Base-by-base conservation (phyloP, 2,113 vertebrate genomes). In the Pardalotus punctatus region DNA sequence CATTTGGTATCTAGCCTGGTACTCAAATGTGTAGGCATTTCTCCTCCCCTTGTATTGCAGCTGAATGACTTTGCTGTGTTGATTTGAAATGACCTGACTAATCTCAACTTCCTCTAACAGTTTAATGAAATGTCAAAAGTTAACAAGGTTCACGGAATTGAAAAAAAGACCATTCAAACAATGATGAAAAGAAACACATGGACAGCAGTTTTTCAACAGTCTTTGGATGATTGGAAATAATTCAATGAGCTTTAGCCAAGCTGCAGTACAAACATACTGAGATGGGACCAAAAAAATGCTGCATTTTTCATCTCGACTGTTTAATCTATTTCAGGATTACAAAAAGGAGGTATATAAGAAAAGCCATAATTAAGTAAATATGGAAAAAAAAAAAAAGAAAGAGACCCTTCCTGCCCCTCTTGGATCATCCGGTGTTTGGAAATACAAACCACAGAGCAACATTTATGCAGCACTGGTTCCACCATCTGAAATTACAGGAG, bases 91-190 rank as follows among this genome's bases (percentile, higher is more conserved):
- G 94, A 96, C 79, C 93, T 95, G 76, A 95, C 94, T 96, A 96
- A 96, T 96, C 95, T 88, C 92, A 77, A 95, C 81, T 96, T 97
- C 93, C 95, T 96, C 94, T 93, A 97, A 87, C 93, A 87, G 91
- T 96, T 96, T 94, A 91, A 93, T 73, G 88, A 97, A 96, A 97
- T 93, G 95, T 93, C 95, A 96, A 61, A 96, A 90, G 85, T 88
- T 87, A 95, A 95, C 47, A 90, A 94, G 92, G 80, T 81, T 88
- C 67, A 70, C 0, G 4, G 93, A 90, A 85, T 16, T 95, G 90
- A 93, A 93, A 95, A 95, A 96, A 96, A 94, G 90, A 67, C 76
- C 94, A 94, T 96, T 92, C 92, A 96, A 96, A 96, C 92, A 94
- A 71, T 42, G 69, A 96, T 96, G 93, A 97, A 96, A 96, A 92